These are phyloP conservation scores for Orchesella cincta DNA, from an alignment of 1,140 invertebrate genomes.

Conservation along the genomic window DNA sequence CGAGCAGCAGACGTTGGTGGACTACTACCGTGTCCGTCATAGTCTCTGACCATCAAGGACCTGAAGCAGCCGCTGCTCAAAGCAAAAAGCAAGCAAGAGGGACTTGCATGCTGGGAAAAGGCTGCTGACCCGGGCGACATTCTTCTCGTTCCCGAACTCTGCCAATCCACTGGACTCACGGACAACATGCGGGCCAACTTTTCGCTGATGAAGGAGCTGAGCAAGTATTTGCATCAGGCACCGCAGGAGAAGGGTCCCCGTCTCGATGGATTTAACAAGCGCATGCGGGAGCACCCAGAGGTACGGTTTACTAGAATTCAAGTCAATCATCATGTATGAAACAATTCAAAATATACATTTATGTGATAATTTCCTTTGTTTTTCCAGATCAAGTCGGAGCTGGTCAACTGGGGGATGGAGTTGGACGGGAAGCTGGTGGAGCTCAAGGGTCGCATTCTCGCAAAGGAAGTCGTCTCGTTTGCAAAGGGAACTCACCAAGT, in stretches of 20 bases:
- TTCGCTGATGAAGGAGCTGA: conserved; percentile 52
- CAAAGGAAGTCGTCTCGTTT: conserved; percentile 22
- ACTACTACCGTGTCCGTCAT: conserved; percentile 72
- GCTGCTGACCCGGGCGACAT: conserved; percentile 38
- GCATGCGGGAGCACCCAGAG: neutral
- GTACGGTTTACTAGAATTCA: conserved; percentile 43
- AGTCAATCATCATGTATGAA: conserved; percentile 43
- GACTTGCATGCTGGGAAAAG: conserved; percentile 52
- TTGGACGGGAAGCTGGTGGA: conserved; percentile 28
- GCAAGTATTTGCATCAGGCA: conserved; percentile 41
- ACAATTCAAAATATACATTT: too few species aligned
- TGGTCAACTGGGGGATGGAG: neutral
- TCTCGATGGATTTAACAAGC: conserved; percentile 18
- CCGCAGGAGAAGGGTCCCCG: neutral
- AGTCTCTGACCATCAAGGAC: neutral
- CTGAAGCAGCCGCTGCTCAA: conserved; percentile 34
- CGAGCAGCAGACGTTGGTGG: conserved; percentile 65
- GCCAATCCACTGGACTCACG: conserved; percentile 55
- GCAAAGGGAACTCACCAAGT: conserved; percentile 39
- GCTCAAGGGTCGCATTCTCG: neutral
- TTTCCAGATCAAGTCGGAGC: conserved; percentile 29
- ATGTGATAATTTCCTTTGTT: neutral
- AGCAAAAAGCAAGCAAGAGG: conserved; percentile 27
- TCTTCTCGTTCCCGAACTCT: conserved; percentile 55
- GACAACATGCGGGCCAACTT: conserved; percentile 53